Percentiles rank a stretch among this genome's conserved stretches.
phyloP scores from a whole-genome alignment of 2,888 invertebrate species.

The Chrysopilus asiliformis region DNA sequence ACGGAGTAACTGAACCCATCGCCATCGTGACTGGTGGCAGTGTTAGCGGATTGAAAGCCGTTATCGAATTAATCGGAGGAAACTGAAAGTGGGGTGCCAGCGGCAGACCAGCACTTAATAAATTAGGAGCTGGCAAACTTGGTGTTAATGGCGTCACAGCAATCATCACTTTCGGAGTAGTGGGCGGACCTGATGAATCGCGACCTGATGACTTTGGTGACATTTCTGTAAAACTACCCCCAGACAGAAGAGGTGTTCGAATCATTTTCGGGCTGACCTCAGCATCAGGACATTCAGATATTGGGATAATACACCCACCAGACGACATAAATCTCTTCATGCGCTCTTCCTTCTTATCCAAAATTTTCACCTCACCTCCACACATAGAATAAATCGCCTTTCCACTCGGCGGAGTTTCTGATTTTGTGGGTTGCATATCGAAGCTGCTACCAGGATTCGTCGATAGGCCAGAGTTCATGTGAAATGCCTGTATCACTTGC shows the following conservation, averaged over 20 bases:
- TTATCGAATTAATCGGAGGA: slow-evolving; percentile 54
- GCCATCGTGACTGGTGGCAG: slow-evolving; percentile 44
- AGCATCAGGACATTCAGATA: slow-evolving; percentile 44
- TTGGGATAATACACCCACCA: slow-evolving; percentile 44
- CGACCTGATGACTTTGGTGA: slow-evolving; percentile 22
- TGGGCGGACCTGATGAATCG: slow-evolving; percentile 20
- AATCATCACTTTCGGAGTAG: slow-evolving; percentile 40
- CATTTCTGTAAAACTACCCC: slow-evolving; percentile 56
- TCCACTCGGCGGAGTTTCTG: slow-evolving; percentile 2
- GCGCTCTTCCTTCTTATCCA: slow-evolving; percentile 24
- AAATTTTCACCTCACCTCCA: slow-evolving; percentile 17
- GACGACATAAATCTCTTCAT: slow-evolving; percentile 29
- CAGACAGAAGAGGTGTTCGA: slow-evolving; percentile 68
- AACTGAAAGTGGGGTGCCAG: slow-evolving; percentile 41
- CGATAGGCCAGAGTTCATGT: slow-evolving; percentile 12
- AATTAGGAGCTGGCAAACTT: slow-evolving; percentile 37
- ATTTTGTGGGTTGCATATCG: slow-evolving; percentile 3
- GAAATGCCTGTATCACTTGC: too few relatives aligned
- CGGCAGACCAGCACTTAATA: slow-evolving; percentile 16
- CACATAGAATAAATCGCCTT: slow-evolving; percentile 12
- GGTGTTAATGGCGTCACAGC: slow-evolving; percentile 44
- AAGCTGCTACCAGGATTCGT: slow-evolving; percentile 15
- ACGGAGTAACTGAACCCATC: slow-evolving; percentile 31
- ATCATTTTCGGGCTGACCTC: slow-evolving; percentile 61
- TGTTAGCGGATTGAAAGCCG: slow-evolving; percentile 55